These are phyloP conservation scores for Nesometra sesokonis DNA, from an alignment of 35 echinoderm and acorn worm species.

Conservation along the genomic window DNA sequence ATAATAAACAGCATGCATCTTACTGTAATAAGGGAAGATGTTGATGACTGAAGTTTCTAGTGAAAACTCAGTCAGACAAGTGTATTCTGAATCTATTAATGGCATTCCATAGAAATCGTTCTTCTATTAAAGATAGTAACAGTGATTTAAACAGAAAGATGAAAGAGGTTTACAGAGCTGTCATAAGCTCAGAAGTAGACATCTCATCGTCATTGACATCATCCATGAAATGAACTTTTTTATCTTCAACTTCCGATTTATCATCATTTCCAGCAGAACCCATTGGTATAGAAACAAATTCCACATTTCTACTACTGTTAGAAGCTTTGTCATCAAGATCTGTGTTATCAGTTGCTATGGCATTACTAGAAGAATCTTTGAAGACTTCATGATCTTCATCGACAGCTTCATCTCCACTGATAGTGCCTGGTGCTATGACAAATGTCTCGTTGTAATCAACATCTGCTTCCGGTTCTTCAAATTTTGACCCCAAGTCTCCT, in stretches of 20 bases:
- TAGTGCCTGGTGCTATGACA: neutral
- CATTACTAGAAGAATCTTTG: neutral
- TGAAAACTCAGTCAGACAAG: too few relatives aligned
- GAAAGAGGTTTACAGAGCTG: neutral
- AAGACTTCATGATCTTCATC: neutral
- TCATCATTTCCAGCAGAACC: neutral
- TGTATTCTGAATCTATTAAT: too few relatives aligned
- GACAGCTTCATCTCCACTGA: neutral
- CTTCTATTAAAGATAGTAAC: too few relatives aligned
- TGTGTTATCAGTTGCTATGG: neutral
- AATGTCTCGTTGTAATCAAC: neutral
- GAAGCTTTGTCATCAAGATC: neutral
- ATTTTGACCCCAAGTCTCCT: too few relatives aligned
- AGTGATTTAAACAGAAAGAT: too few relatives aligned
- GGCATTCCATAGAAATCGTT: too few relatives aligned
- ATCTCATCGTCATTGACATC: neutral
- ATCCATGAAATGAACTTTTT: neutral
- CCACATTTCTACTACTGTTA: neutral
- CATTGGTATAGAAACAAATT: neutral
- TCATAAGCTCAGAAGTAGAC: neutral
- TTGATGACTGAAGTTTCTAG: too few relatives aligned
- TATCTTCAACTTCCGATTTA: neutral
- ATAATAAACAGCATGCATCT: too few relatives aligned
- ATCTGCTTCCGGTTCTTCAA: too few relatives aligned
- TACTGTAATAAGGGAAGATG: too few relatives aligned